Evolutionary conservation across 2,888 invertebrate species (phyloP).

Genomic region (Lymantria monacha): DNA sequence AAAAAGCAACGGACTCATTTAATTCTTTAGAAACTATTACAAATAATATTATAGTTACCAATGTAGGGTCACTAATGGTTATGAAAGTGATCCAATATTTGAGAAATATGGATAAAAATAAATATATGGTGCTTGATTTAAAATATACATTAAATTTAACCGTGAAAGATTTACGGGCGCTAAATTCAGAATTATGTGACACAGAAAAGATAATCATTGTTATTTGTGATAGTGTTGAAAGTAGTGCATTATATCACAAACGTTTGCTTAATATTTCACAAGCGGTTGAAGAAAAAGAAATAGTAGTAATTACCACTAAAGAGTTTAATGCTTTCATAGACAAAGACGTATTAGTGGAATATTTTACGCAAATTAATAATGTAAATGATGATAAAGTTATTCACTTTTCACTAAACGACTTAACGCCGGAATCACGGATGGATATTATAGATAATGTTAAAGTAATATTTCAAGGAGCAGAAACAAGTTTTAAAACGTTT

Average conservation of each 20-base stretch:
- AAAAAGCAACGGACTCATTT: not conserved
- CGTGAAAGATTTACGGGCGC: not conserved
- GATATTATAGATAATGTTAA: not conserved
- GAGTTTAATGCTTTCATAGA: not conserved
- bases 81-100: slow-evolving; percentile 6
- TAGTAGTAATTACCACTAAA: slow-evolving; percentile 2
- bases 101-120: not conserved
- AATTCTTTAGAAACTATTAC: not conserved
- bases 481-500: not conserved
- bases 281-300: not conserved
- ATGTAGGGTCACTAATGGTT: slow-evolving; percentile 1
- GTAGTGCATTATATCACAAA: not conserved
- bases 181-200: slow-evolving; percentile 1
- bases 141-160: slow-evolving; percentile 1
- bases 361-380: not conserved
- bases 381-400: not conserved
- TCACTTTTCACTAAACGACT: slow-evolving; percentile 1
- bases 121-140: slow-evolving; percentile 3
- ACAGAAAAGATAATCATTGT: slow-evolving; percentile 4
- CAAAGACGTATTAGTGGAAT: not conserved
- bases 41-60: slow-evolving; percentile 1
- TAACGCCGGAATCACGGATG: not conserved
- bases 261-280: not conserved
- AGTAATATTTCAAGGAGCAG: slow-evolving; percentile 6
- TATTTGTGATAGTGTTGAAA: not conserved